A percentile compares a stretch with the other conserved stretches of the same genome.
These are phyloP conservation scores for Phanerotoma sp. DNA, from an alignment of 2,888 invertebrate species.

Conservation along the genomic window DNA sequence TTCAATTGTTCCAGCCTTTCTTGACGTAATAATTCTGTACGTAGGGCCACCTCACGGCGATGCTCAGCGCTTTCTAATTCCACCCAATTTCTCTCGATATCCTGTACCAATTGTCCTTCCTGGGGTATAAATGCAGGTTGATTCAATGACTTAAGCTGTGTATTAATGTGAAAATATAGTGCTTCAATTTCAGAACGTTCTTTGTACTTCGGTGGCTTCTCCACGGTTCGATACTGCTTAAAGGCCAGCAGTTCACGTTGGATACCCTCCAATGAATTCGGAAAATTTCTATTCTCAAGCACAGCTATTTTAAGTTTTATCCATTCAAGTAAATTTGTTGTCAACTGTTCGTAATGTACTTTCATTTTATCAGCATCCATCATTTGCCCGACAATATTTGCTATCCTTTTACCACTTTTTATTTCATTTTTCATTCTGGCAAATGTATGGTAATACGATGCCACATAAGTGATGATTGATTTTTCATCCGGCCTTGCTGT, in stretches of 20 bases:
- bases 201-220: constrained; percentile 98
- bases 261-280: constrained; percentile 93
- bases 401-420: constrained; percentile 95
- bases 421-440: constrained; percentile 98
- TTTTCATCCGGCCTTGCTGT: constrained; percentile 94
- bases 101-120: constrained; percentile 90
- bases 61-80: constrained; percentile 92
- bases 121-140: constrained; percentile 83
- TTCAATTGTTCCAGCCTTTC: constrained; percentile 93
- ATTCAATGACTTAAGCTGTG: constrained; percentile 90
- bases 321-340: constrained; percentile 89
- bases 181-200: constrained; percentile 98
- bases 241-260: constrained; percentile 86
- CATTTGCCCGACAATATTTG: constrained; percentile 95
- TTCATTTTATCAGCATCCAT: constrained; percentile 94
- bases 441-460: constrained; percentile 98
- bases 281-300: constrained; percentile 83
- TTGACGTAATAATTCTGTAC: constrained; percentile 88
- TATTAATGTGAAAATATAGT: constrained; percentile 94
- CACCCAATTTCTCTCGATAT: constrained; percentile 95
- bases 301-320: constrained; percentile 82
- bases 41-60: constrained; percentile 85
- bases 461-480: constrained; percentile 98
- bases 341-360: constrained; percentile 81
- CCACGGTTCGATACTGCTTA: constrained; percentile 93